Conservation (phyloP, 2,888 invertebrate species). For the Lithophane ornitopus region DNA sequence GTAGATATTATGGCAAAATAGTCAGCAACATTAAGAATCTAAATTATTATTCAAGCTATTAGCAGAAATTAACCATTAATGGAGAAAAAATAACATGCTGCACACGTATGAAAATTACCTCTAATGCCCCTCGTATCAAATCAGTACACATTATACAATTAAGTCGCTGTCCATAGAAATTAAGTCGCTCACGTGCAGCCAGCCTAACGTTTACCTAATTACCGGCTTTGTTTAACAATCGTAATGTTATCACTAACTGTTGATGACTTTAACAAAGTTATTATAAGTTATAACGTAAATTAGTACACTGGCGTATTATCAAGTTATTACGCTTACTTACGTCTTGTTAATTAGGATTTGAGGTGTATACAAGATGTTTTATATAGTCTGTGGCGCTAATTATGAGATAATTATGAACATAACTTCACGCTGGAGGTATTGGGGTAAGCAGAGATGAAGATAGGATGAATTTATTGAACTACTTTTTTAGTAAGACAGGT, state of each 20-base stretch:
- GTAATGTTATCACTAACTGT: conserved; percentile 44
- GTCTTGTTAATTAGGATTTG: conserved; percentile 53
- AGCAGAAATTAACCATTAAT: conserved; percentile 8
- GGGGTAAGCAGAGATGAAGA: conserved; percentile 35
- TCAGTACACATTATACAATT: conserved; percentile 28
- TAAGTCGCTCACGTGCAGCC: conserved; percentile 28
- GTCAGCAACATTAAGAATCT: neutral
- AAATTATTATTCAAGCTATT: neutral
- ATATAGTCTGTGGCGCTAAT: conserved; percentile 36
- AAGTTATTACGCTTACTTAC: conserved; percentile 32
- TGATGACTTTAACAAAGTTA: conserved; percentile 52
- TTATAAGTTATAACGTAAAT: conserved; percentile 49
- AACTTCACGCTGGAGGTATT: conserved; percentile 28
- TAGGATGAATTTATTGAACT: conserved; percentile 16
- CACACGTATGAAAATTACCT: conserved; percentile 1
- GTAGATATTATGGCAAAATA: neutral
- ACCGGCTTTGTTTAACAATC: conserved; percentile 36
- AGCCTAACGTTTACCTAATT: conserved; percentile 45
- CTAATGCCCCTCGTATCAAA: conserved; percentile 9
- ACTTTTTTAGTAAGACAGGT: neutral
- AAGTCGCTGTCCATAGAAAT: conserved; percentile 22
- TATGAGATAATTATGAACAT: conserved; percentile 50
- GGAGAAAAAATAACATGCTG: conserved; percentile 12
- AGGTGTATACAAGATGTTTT: conserved; percentile 37
- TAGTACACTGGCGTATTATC: conserved; percentile 34